These are phyloP conservation scores for Danaus chrysippus DNA, from an alignment of 2,888 invertebrate species.

Conservation along the genomic window DNA sequence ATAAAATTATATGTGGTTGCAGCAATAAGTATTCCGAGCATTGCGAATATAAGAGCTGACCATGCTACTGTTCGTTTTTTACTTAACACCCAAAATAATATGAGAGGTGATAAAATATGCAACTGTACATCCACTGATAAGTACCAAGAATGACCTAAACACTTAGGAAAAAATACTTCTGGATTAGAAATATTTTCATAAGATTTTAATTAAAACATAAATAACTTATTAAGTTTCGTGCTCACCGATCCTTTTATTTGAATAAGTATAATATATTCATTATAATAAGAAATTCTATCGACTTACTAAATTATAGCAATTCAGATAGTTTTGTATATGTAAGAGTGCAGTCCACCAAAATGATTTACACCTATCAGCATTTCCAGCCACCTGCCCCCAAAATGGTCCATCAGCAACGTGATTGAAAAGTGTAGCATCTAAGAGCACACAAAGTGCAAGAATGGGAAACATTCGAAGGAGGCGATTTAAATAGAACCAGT, in stretches of 20 bases:
- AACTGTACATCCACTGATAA: slow-evolving; percentile 39
- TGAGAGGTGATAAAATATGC: slow-evolving; percentile 38
- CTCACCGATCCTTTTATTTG: no score
- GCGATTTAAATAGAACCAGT: slow-evolving; percentile 56
- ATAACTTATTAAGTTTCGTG: no score
- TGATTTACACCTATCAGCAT: slow-evolving; percentile 44
- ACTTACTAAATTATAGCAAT: slow-evolving; percentile 42
- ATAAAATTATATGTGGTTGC: slow-evolving; percentile 33
- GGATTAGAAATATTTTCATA: no score
- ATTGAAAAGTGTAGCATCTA: slow-evolving; percentile 49
- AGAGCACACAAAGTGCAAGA: slow-evolving; percentile 46
- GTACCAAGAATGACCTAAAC: slow-evolving; percentile 36
- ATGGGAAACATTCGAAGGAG: slow-evolving; percentile 55
- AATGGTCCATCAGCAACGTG: slow-evolving; percentile 51
- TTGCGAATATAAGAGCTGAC: slow-evolving; percentile 27
- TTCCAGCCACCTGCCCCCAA: slow-evolving; percentile 35
- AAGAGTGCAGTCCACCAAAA: slow-evolving; percentile 60
- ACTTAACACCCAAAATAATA: slow-evolving; percentile 37
- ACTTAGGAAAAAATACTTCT: slow-evolving; percentile 27
- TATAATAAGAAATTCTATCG: not conserved
- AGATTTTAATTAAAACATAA: no score
- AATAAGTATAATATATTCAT: no score
- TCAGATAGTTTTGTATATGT: slow-evolving; percentile 56
- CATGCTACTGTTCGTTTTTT: slow-evolving; percentile 30
- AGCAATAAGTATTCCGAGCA: slow-evolving; percentile 32